Base-by-base conservation (phyloP, 2,888 invertebrate genomes). In the Allygus modestus region DNA sequence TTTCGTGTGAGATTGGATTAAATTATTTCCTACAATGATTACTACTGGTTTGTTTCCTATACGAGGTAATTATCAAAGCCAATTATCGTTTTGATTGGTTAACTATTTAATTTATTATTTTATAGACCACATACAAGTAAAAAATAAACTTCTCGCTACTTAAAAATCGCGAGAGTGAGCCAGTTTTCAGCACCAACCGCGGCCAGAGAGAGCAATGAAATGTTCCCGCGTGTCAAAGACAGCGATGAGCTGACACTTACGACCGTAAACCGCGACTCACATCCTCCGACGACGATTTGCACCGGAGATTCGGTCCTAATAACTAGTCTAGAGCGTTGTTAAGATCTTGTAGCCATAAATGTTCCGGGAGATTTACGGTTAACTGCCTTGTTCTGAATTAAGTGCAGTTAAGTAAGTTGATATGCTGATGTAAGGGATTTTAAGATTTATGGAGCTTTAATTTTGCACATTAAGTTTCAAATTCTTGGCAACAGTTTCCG, bases 401-500 rank as follows among this genome's bases (percentile, higher is more conserved):
- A 65, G 65, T 31, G 65, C 65, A 65, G 65, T 65, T 65, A 65
- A 28, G 65, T 65, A 65, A 65, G 65, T 31, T 65, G 65, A 65
- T 65, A 65, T 65, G 65, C 65, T 65, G 65, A 65, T 65, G 65
- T 65, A 65, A 65, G 65, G 28, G 65, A 65, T 65, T 65, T 58
- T 65, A 65, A 65, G 65, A 65, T 65, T 65, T 65, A 65, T 65
- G 20, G 65, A 9, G 28, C 65, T 65, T 65, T 65, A 65, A 65
- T 65, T 65, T 65, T 65, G 15, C 31, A 28, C 65, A 65, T 65
- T 28, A 65, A 65, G 65, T 65, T 65, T 65, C 26, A 31, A 28
- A 65, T 65, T 28, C 65, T 15, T 65, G 65, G 65, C n/a, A 65
- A 65, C 31, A 65, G 65, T 65, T 65, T 23, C 1, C 20, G 28